Conservation (phyloP, 2,888 invertebrate species). For the Agriotes lineatus region DNA sequence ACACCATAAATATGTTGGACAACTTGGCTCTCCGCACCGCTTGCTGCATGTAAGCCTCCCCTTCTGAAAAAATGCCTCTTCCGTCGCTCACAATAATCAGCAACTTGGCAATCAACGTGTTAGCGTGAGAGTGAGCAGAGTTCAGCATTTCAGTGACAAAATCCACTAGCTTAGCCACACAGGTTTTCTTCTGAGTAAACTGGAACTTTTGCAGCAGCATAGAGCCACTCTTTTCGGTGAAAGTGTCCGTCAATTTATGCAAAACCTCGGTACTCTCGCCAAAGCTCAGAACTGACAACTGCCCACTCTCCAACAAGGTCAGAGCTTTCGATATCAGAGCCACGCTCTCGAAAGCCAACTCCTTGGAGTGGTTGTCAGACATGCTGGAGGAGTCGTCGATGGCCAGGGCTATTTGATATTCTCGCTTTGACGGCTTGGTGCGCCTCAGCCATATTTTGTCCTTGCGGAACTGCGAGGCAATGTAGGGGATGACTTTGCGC, state of each 20-base stretch:
- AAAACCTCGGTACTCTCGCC: constrained; percentile 88
- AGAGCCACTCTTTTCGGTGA: constrained; percentile 88
- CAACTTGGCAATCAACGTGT: constrained; percentile 81
- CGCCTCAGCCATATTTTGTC: constrained; percentile 99
- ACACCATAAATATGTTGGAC: constrained; percentile 91
- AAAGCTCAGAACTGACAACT: constrained; percentile 91
- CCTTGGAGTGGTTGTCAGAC: constrained; percentile 90
- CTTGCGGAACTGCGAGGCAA: constrained; percentile 98
- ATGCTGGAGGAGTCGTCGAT: constrained; percentile 96
- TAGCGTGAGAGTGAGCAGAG: constrained; percentile 59
- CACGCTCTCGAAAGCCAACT: constrained; percentile 94
- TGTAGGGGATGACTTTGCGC: constrained; percentile 98
- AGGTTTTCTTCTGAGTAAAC: constrained; percentile 92
- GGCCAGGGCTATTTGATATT: constrained; percentile 96
- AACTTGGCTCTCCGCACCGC: constrained; percentile 86
- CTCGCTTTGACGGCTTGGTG: constrained; percentile 94
- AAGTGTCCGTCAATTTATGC: constrained; percentile 88
- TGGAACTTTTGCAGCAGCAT: constrained; percentile 83
- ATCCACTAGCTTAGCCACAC: constrained; percentile 85
- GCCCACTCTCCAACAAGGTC: constrained; percentile 93
- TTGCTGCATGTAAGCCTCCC: constrained; percentile 79
- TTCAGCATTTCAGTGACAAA: constrained; percentile 80
- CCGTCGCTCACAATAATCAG: constrained; percentile 96
- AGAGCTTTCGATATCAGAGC: constrained; percentile 92
- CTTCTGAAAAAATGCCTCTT: constrained; percentile 90